These are phyloP conservation scores for Copidosoma aretas DNA, from an alignment of 2,888 invertebrate species.

Conservation along the genomic window DNA sequence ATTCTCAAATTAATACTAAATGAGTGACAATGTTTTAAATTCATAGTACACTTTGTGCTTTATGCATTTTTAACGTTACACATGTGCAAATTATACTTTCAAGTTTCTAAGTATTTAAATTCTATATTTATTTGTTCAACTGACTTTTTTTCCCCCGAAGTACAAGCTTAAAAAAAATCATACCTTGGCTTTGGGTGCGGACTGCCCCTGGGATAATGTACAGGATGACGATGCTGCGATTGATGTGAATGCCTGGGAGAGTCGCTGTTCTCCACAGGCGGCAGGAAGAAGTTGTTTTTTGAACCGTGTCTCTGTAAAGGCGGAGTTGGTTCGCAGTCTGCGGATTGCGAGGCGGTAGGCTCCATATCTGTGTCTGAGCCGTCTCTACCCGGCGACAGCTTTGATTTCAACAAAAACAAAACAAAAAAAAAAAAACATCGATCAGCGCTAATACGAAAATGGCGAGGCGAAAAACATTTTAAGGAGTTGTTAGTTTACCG, in stretches of 20 bases:
- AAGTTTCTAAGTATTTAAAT: too few relatives aligned
- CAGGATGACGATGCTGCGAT: slow-evolving; percentile 61
- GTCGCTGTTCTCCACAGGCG: slow-evolving; percentile 67
- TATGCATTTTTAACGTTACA: neutral
- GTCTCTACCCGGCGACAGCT: slow-evolving; percentile 86
- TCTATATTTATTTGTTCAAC: too few relatives aligned
- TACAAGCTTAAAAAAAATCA: slow-evolving; percentile 36
- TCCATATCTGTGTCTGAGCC: slow-evolving; percentile 85
- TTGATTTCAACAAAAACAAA: slow-evolving; percentile 31
- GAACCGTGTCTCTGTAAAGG: slow-evolving; percentile 85
- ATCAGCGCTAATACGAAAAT: slow-evolving; percentile 1
- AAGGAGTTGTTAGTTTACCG: slow-evolving; percentile 20
- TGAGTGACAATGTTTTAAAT: neutral
- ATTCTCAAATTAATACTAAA: too few relatives aligned
- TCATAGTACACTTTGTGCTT: neutral
- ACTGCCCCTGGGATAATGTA: slow-evolving; percentile 77
- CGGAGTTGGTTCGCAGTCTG: slow-evolving; percentile 92
- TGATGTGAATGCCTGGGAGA: slow-evolving; percentile 63
- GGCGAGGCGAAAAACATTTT: neutral
- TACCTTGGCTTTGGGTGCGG: slow-evolving; percentile 80
- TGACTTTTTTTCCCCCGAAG: too few relatives aligned
- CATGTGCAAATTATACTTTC: too few relatives aligned
- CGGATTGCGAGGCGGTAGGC: slow-evolving; percentile 88
- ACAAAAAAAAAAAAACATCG: slow-evolving; percentile 15
- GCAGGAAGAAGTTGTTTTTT: slow-evolving; percentile 86